Conservation (phyloP, 2,888 invertebrate genomes). For the Hymenopus coronatus region DNA sequence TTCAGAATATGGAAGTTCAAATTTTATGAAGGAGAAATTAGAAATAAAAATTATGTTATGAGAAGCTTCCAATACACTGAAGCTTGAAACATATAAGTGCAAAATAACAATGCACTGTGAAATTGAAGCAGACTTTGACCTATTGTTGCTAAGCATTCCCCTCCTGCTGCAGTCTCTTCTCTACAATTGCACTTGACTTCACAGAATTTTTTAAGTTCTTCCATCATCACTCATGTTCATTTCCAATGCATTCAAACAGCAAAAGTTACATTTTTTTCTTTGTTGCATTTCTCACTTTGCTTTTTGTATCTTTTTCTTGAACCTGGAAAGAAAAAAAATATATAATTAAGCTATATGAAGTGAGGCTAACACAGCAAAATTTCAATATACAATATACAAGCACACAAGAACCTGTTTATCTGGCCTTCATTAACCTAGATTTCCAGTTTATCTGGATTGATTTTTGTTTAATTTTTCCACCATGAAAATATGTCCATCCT, state of each 20-base stretch:
- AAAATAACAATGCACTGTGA: background rate
- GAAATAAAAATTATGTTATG: background rate
- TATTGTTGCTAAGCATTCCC: background rate
- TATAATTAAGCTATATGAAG: background rate
- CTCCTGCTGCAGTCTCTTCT: background rate
- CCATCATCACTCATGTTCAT: background rate
- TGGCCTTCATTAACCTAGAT: no score
- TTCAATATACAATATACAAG: no score
- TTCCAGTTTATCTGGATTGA: no score
- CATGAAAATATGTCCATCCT: no score
- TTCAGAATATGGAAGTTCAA: background rate
- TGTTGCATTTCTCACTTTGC: constrained; percentile 23
- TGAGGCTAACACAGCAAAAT: no score
- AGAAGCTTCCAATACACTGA: background rate
- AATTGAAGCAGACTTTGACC: background rate
- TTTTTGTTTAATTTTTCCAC: no score
- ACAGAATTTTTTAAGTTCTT: background rate
- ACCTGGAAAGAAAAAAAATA: constrained; percentile 25
- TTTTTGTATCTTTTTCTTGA: constrained; percentile 24
- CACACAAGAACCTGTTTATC: no score
- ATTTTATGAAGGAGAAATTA: background rate
- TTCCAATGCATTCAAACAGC: background rate
- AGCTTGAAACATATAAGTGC: constrained; percentile 2
- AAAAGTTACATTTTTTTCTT: constrained; percentile 26
- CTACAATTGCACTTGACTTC: constrained; percentile 12